phyloP scores from a whole-genome alignment of 2,888 invertebrate species.

The Candidula unifasciata region DNA sequence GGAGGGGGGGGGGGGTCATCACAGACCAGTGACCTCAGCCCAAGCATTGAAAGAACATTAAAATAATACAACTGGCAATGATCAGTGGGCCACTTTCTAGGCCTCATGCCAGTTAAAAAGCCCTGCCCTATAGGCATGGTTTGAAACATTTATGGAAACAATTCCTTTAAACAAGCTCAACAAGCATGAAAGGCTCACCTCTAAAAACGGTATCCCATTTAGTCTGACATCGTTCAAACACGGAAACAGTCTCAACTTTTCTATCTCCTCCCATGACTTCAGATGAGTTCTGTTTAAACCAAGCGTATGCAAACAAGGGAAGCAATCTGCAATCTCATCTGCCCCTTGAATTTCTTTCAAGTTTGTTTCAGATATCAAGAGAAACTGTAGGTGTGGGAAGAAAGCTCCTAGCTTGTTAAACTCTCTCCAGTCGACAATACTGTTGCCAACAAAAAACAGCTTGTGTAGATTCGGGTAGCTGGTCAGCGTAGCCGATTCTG shows the following conservation, averaged over 20 bases:
- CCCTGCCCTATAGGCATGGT: not conserved
- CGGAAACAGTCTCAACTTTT: conserved; percentile 89
- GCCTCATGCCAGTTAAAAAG: no score
- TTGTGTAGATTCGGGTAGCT: conserved; percentile 84
- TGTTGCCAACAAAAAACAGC: conserved; percentile 92
- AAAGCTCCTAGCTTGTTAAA: conserved; percentile 89
- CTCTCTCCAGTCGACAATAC: conserved; percentile 89
- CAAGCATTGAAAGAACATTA: no score
- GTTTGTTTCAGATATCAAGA: conserved; percentile 82
- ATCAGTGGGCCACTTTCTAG: no score
- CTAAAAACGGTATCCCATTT: conserved; percentile 84
- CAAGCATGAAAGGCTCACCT: conserved; percentile 69
- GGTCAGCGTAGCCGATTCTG: conserved; percentile 55
- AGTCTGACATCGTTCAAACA: conserved; percentile 89
- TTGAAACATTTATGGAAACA: not conserved
- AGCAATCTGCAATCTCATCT: conserved; percentile 72
- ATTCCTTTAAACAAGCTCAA: not conserved
- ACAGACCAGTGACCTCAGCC: no score
- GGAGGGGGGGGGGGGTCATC: no score
- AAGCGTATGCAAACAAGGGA: conserved; percentile 80
- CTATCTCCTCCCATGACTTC: conserved; percentile 92
- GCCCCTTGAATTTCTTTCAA: conserved; percentile 57
- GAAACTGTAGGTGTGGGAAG: conserved; percentile 90
- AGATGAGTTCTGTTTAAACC: conserved; percentile 91
- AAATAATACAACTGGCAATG: no score